A percentile compares a stretch with the other conserved stretches of the same genome.
These are phyloP conservation scores for Propsilocerus akamusi DNA, from an alignment of 1,140 invertebrate species.

Conservation along the genomic window DNA sequence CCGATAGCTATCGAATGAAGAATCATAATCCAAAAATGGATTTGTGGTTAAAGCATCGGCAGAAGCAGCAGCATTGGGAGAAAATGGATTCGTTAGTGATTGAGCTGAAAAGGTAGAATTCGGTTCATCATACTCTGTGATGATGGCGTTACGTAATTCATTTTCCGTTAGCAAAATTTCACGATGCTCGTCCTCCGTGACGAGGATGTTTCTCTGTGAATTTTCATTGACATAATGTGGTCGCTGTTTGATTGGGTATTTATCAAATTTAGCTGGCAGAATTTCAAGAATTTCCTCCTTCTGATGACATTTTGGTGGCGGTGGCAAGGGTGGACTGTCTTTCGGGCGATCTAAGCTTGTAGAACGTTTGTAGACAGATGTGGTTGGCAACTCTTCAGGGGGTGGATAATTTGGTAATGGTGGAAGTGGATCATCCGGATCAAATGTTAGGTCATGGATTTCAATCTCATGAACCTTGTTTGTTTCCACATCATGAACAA, in stretches of 20 bases:
- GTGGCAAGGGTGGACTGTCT: conserved; percentile 4
- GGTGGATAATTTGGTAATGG: conserved; percentile 12
- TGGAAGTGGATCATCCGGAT: conserved; percentile 3
- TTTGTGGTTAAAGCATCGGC: no score
- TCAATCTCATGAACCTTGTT: conserved; percentile 16
- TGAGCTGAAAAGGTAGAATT: background rate
- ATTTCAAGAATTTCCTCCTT: conserved; percentile 7
- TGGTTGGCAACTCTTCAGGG: conserved; percentile 11
- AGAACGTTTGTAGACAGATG: no score
- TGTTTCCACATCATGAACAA: conserved; percentile 20
- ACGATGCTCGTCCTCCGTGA: conserved; percentile 20
- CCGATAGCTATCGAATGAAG: background rate
- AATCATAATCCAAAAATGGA: background rate
- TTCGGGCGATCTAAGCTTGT: no score
- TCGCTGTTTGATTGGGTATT: conserved; percentile 12
- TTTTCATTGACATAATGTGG: conserved; percentile 20
- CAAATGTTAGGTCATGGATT: conserved; percentile 4
- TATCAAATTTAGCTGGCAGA: conserved; percentile 4
- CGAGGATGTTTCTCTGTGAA: conserved; percentile 20
- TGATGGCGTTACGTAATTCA: conserved; percentile 14
- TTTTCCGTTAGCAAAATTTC: conserved; percentile 20
- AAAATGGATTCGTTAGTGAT: background rate
- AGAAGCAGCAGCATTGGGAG: no score
- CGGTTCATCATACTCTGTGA: background rate
- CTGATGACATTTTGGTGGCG: background rate